These are phyloP conservation scores for Agriotes lineatus DNA, from an alignment of 2,888 invertebrate genomes.

Conservation along the genomic window DNA sequence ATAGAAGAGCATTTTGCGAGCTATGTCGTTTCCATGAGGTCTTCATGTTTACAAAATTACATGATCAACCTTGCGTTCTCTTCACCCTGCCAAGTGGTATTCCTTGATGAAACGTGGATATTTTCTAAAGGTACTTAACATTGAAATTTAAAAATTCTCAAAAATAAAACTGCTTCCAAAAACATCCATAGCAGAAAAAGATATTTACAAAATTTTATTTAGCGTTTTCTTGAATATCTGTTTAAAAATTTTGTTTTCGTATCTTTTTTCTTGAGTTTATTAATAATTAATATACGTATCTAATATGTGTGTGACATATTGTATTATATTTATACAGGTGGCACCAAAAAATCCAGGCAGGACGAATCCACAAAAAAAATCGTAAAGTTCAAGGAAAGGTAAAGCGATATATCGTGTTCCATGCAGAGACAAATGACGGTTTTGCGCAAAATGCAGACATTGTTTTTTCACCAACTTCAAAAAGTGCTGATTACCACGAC, in stretches of 20 bases:
- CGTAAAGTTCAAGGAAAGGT: neutral
- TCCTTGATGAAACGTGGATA: neutral
- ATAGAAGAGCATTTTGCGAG: too few relatives aligned
- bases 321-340: neutral
- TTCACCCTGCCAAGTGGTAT: neutral
- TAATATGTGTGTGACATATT: too few relatives aligned
- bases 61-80: neutral
- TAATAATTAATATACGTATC: too few relatives aligned
- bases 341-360: neutral
- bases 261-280: too few relatives aligned
- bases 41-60: neutral
- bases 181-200: neutral
- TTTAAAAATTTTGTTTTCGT: too few relatives aligned
- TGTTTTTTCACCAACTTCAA: too few relatives aligned
- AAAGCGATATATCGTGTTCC: neutral
- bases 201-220: too few relatives aligned
- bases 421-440: neutral
- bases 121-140: neutral
- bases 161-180: neutral
- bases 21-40: neutral
- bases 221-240: too few relatives aligned
- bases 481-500: too few relatives aligned
- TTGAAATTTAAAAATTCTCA: too few relatives aligned
- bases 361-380: neutral
- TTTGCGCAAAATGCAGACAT: neutral